phyloP scores from a whole-genome alignment of 2,113 vertebrate genomes.

The Struthidea cinerea region DNA sequence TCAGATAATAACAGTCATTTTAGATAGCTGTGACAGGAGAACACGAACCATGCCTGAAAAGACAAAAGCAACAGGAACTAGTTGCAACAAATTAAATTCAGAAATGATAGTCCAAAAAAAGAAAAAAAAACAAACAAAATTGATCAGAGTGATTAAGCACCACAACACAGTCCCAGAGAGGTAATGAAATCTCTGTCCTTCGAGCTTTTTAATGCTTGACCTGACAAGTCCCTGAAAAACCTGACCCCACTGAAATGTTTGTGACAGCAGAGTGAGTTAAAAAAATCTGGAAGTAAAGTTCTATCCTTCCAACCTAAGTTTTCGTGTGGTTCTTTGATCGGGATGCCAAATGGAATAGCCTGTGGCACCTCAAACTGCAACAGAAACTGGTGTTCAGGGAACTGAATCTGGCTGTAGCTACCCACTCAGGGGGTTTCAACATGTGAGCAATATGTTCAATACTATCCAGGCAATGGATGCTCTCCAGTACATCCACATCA shows the following conservation, averaged over 20 bases:
- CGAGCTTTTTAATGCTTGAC: background rate
- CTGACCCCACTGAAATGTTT: background rate
- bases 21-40: background rate
- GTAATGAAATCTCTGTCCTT: background rate
- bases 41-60: background rate
- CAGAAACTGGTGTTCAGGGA: background rate
- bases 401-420: background rate
- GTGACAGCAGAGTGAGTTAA: background rate
- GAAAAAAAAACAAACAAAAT: background rate
- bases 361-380: background rate
- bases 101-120: background rate
- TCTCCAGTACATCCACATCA: background rate
- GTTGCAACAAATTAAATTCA: background rate
- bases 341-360: background rate
- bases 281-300: background rate
- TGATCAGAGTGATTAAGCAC: background rate
- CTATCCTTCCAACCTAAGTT: background rate
- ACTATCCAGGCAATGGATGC: background rate
- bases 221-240: background rate
- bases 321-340: background rate
- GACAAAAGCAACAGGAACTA: background rate
- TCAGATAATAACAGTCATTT: background rate
- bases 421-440: background rate
- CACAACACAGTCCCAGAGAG: background rate
- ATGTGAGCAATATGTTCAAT: accelerated